phyloP scores from a whole-genome alignment of 2,797 vertebrate genomes.

The Hyperoplus lanceolatus region DNA sequence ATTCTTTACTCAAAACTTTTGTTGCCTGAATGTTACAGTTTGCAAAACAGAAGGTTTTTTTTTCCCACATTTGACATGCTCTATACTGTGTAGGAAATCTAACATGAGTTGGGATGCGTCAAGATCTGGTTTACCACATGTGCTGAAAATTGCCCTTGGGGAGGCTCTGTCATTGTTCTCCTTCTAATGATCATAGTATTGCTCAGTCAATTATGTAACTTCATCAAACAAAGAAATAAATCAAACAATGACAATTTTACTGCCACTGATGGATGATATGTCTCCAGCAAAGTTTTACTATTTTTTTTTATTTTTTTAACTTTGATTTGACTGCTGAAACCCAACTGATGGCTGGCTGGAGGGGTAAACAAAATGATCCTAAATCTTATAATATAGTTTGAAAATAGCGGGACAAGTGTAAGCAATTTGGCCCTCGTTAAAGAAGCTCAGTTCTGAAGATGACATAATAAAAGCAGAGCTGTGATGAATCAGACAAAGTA shows the following conservation, averaged over 20 bases:
- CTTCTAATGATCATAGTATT: too few relatives aligned
- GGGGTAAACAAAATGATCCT: not conserved
- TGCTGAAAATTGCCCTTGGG: not conserved
- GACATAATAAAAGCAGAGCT: not conserved
- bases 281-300: not conserved
- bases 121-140: not conserved
- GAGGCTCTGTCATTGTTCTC: not conserved
- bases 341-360: not conserved
- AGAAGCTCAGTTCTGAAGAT: not conserved
- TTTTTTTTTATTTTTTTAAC: not conserved
- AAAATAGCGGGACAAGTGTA: not conserved
- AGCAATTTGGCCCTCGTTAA: not conserved
- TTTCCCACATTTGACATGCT: not conserved
- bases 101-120: not conserved
- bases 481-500: not conserved
- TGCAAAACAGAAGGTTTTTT: not conserved
- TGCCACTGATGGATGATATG: not conserved
- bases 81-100: too few relatives aligned
- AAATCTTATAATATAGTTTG: not conserved
- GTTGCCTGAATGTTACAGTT: not conserved
- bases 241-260: not conserved
- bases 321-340: not conserved
- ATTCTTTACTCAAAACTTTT: not conserved
- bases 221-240: conserved; percentile 1
- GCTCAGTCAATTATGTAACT: not conserved